Percentiles rank a stretch among this genome's conserved stretches.
phyloP scores from a whole-genome alignment of 1,140 invertebrate genomes.

The Apis cerana region DNA sequence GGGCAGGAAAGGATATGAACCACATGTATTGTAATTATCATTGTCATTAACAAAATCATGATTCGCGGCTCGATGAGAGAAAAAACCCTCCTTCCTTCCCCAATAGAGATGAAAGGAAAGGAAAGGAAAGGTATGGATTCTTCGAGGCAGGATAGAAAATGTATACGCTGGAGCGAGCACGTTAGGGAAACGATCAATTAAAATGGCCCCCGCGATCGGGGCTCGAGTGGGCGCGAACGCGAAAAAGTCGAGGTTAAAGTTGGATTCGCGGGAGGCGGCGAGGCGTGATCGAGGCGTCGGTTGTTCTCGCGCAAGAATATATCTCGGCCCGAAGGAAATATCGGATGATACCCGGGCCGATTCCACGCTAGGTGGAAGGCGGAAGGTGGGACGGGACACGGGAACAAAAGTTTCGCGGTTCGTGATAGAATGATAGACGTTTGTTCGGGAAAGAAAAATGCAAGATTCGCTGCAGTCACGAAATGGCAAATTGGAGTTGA shows the following conservation, averaged over 20 bases:
- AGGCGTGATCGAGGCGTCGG: background rate
- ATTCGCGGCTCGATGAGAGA: too few species aligned
- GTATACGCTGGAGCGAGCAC: background rate
- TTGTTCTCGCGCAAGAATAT: constrained; percentile 50
- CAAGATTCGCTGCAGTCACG: constrained; percentile 82
- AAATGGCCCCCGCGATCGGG: background rate
- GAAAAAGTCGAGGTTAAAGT: constrained; percentile 26
- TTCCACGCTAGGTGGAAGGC: constrained; percentile 61
- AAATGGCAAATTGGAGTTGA: constrained; percentile 82
- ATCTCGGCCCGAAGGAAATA: constrained; percentile 65
- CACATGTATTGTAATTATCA: too few species aligned
- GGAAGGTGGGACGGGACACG: constrained; percentile 72
- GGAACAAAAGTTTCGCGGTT: constrained; percentile 79
- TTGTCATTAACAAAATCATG: too few species aligned
- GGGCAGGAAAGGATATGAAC: too few species aligned
- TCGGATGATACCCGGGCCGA: constrained; percentile 63
- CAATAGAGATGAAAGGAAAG: background rate
- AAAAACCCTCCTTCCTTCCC: too few species aligned
- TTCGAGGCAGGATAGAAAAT: background rate
- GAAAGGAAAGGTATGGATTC: background rate
- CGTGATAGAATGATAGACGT: constrained; percentile 82
- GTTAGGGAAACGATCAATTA: background rate
- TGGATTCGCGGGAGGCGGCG: background rate
- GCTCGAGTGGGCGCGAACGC: background rate
- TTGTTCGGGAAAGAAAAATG: constrained; percentile 82